Evolutionary conservation across 2,888 invertebrate genomes (phyloP).

Genomic region (Pristionchus japonicus): DNA sequence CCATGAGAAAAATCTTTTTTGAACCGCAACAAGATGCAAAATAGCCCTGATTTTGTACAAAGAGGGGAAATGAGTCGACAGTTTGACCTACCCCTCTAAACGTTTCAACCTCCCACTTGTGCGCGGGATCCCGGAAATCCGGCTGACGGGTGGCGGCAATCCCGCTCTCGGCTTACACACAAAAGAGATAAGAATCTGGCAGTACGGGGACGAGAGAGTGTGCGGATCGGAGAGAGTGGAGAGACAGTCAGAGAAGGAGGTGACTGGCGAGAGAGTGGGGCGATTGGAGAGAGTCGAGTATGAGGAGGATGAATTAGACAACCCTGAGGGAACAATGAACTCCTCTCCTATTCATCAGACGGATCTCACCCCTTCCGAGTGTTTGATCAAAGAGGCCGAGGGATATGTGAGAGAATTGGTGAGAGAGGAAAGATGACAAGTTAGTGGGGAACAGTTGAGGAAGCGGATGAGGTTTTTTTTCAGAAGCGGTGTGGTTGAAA

Average conservation of each 20-base stretch:
- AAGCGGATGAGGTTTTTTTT: no score
- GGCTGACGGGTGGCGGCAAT: no score
- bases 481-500: no score
- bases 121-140: conserved; percentile 14
- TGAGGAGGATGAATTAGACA: background rate
- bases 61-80: background rate
- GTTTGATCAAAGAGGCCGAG: background rate
- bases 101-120: background rate
- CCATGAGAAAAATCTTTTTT: no score
- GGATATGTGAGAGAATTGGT: background rate
- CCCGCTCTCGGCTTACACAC: conserved; percentile 37
- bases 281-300: background rate
- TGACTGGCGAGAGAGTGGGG: conserved; percentile 7
- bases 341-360: background rate
- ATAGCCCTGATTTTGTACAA: no score
- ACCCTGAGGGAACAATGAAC: conserved; percentile 28
- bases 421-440: background rate
- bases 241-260: background rate
- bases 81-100: background rate
- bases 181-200: conserved; percentile 35
- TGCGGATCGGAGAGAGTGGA: background rate
- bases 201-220: conserved; percentile 18
- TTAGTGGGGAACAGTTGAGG: background rate
- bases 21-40: no score
- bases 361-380: background rate